Evolutionary conservation across 2,888 invertebrate species (phyloP).

Genomic region (Tenthredo notha): DNA sequence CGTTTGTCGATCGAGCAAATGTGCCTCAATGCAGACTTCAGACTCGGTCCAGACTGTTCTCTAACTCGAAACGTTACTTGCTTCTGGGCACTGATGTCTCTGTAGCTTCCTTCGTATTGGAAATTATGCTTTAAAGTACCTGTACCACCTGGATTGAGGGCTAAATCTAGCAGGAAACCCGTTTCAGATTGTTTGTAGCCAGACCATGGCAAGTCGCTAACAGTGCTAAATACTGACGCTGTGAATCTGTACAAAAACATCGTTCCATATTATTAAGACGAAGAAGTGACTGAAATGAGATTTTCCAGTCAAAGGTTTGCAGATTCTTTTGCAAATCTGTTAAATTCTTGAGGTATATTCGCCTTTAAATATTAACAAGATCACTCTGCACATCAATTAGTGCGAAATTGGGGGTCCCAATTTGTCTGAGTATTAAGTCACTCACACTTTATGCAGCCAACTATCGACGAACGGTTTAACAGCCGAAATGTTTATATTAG

Average conservation of each 20-base stretch:
- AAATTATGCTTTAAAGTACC: conserved; percentile 86
- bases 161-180: conserved; percentile 89
- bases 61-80: conserved; percentile 91
- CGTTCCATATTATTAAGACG: not conserved
- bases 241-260: conserved; percentile 81
- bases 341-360: not conserved
- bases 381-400: not conserved
- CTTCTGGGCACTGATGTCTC: conserved; percentile 88
- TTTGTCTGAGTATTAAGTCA: conserved; percentile 59
- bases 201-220: conserved; percentile 89
- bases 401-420: not conserved
- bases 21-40: conserved; percentile 93
- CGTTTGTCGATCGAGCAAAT: conserved; percentile 89
- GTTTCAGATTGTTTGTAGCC: conserved; percentile 90
- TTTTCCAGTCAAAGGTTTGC: not conserved
- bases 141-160: conserved; percentile 82
- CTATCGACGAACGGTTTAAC: conserved; percentile 91
- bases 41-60: conserved; percentile 92
- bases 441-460: conserved; percentile 84
- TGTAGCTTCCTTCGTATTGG: conserved; percentile 92
- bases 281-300: conserved; percentile 4
- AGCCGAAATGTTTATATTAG: conserved; percentile 89
- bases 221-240: conserved; percentile 87
- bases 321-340: conserved; percentile 21
- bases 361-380: conserved; percentile 35